Conservation (phyloP, 2,797 vertebrate species). For the Hydrocynus forskahlii region DNA sequence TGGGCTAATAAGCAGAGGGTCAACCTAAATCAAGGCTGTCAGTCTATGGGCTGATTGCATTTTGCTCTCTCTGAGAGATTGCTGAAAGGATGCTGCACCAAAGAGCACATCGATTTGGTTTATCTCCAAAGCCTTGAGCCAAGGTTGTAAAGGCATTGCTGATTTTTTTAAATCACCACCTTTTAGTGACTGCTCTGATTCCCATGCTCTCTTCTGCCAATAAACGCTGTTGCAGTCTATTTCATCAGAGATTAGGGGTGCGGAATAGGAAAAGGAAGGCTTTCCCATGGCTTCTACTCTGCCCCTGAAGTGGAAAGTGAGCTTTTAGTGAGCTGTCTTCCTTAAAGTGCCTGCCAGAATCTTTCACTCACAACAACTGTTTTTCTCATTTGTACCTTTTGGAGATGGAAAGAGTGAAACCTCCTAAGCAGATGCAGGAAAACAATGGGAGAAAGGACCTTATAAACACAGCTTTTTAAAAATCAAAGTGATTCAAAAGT, state of each 20-base stretch:
- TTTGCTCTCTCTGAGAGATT: conserved; percentile 10
- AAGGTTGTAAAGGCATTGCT: conserved; percentile 1
- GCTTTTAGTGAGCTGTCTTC: neutral
- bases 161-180: conserved; percentile 30
- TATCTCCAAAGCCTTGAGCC: conserved; percentile 5
- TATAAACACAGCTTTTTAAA: too few species aligned
- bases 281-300: conserved; percentile 9
- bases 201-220: neutral
- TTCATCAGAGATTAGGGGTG: neutral
- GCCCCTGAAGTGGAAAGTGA: neutral
- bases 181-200: conserved; percentile 23
- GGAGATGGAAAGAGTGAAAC: neutral
- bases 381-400: neutral
- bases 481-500: too few species aligned
- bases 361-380: neutral
- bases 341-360: neutral
- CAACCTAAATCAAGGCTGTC: neutral
- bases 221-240: conserved; percentile 13
- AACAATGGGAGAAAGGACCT: too few species aligned
- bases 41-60: conserved; percentile 20
- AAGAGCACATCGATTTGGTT: conserved; percentile 11
- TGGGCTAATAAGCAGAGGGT: conserved; percentile 1
- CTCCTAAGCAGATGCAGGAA: too few species aligned
- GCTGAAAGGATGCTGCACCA: conserved; percentile 33
- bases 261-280: neutral